Base-by-base conservation (phyloP, 2,113 vertebrate genomes). In the Emydocephalus ijimae region DNA sequence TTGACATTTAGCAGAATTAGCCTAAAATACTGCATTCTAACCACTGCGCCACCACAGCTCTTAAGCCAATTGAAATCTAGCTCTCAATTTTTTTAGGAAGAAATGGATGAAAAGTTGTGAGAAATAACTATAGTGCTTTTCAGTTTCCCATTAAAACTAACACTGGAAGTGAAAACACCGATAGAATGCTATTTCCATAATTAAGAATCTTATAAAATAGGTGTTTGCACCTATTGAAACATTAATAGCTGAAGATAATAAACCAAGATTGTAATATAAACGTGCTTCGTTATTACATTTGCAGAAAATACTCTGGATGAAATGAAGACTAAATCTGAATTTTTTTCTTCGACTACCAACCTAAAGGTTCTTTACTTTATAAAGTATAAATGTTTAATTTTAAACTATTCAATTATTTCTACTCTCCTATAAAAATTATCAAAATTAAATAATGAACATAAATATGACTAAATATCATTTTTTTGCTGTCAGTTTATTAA, bases 321-420 rank as follows among this genome's bases (percentile, higher is more conserved):
- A 92, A 94, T 89, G 94, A 95, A 91, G 52, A 94, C 85, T 92
- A 95, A 15, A 1, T 91, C 54, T 95, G 94, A 91, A 89, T 57
- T 50, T 89, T 57, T 89, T 48, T 48, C 24, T 85, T 24, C 20
- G 5, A 50, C 26, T 61, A n/a, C 7, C 43, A 50, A 2, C 1
- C n/a, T 59, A 26, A 85, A 50, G 43, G 21, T 57, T 85, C 43
- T 9, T 39, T 81, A 45, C 34, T n/a, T 34, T 61, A 45, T 48
- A 34, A 88, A 87, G 54, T 43, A 48, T 74, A 18, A 55, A 2
- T 29, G 24, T 45, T 88, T 54, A 4, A 61, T 57, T 57, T n/a
- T 29, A 50, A 91, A 89, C 50, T 20, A 43, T 43, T 59, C 9
- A 87, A 87, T 26, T 23, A 29, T 29, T 52, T 54, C n/a, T 88